Conservation (phyloP, 2,888 invertebrate genomes). For the Lasiommata megera region DNA sequence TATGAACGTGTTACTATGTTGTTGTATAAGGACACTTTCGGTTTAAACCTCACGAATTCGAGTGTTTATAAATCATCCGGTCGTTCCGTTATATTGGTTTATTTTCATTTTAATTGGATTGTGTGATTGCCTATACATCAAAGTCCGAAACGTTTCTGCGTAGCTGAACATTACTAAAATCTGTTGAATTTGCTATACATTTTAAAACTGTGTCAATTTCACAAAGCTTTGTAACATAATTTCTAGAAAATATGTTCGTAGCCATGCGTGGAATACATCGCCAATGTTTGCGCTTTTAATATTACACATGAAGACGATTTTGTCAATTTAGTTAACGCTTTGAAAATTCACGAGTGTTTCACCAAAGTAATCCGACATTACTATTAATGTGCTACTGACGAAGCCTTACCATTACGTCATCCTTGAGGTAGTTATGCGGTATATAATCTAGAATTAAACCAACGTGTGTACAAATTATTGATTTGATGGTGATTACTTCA, state of each 20-base stretch:
- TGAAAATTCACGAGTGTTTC: no score
- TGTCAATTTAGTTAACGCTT: no score
- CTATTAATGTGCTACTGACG: no score
- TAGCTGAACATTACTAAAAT: constrained; percentile 12
- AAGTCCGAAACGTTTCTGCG: constrained; percentile 14
- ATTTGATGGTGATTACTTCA: no score
- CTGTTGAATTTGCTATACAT: constrained; percentile 11
- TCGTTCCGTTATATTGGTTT: constrained; percentile 35
- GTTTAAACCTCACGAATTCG: not conserved
- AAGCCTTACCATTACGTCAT: no score
- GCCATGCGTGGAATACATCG: not conserved
- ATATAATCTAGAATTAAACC: no score
- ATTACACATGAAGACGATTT: no score
- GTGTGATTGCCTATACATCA: constrained; percentile 34
- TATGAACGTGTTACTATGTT: not conserved
- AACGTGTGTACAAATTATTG: no score
- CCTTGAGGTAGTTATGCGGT: no score
- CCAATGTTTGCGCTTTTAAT: not conserved
- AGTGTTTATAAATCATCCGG: not conserved
- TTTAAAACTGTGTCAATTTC: not conserved
- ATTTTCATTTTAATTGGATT: constrained; percentile 60
- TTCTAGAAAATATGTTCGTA: not conserved
- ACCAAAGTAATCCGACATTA: no score
- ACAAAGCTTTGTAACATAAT: not conserved
- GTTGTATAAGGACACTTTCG: not conserved